Percentiles rank a stretch among this genome's conserved stretches.
These are phyloP conservation scores for Lytechinus pictus DNA, from an alignment of 35 echinoderm and acorn worm species.

Conservation along the genomic window DNA sequence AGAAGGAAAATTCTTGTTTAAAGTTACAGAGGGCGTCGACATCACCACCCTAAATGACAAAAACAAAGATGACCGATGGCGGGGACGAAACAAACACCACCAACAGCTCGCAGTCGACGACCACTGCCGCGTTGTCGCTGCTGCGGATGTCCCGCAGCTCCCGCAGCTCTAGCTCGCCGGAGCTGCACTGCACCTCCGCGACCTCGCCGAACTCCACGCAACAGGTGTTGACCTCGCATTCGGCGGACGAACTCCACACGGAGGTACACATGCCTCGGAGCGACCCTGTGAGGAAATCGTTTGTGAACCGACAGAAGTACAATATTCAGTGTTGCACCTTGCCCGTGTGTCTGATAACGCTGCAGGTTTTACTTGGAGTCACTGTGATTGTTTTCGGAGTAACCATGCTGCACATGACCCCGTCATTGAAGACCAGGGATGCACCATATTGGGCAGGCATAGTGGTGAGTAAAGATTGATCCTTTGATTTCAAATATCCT, in stretches of 20 bases:
- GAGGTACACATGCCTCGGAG: slow-evolving; percentile 72
- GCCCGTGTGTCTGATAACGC: slow-evolving; percentile 89
- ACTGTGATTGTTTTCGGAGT: slow-evolving; percentile 92
- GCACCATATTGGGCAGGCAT: slow-evolving; percentile 97
- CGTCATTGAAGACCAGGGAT: slow-evolving; percentile 87
- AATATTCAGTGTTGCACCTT: slow-evolving; percentile 90
- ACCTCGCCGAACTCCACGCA: slow-evolving; percentile 55
- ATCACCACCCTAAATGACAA: not conserved
- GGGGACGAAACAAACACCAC: slow-evolving; percentile 90
- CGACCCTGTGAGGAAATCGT: slow-evolving; percentile 58
- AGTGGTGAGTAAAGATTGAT: slow-evolving; percentile 74
- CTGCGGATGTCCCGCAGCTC: slow-evolving; percentile 85
- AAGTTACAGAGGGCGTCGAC: not conserved
- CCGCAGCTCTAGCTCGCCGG: slow-evolving; percentile 86
- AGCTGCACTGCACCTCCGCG: slow-evolving; percentile 74
- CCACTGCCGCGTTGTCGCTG: slow-evolving; percentile 70
- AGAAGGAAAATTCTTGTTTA: not conserved
- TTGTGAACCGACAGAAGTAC: slow-evolving; percentile 69
- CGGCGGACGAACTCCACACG: slow-evolving; percentile 62
- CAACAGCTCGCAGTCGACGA: slow-evolving; percentile 90
- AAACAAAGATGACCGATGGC: slow-evolving; percentile 79
- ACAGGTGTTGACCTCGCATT: slow-evolving; percentile 60
- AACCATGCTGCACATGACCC: slow-evolving; percentile 91
- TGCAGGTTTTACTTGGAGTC: slow-evolving; percentile 89
- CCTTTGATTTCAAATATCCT: not conserved